phyloP scores from a whole-genome alignment of 2,113 vertebrate genomes.

The human (Homo sapiens) region GRCh38 chr2:40142001-40142500 shows the following conservation, averaged over 20 bases:
- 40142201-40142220: background rate
- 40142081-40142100: background rate
- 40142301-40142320: background rate
- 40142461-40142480: conserved; percentile 19
- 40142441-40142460: background rate
- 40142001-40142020: background rate
- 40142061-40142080: background rate
- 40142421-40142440: background rate
- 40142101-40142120: background rate
- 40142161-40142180: background rate
- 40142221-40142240: background rate
- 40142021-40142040: background rate
- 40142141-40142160: background rate
- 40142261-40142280: background rate
- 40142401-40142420: background rate
- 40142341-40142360: background rate
- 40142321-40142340: background rate
- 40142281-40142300: background rate
- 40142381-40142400: background rate
- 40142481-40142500: conserved; percentile 4
- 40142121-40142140: background rate
- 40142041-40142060: background rate
- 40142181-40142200: background rate
- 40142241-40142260: background rate
- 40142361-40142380: fast-evolving